Percentiles rank a stretch among this genome's conserved stretches.
phyloP scores from a whole-genome alignment of 1,140 invertebrate species.

The Zaprionus nigranus region DNA sequence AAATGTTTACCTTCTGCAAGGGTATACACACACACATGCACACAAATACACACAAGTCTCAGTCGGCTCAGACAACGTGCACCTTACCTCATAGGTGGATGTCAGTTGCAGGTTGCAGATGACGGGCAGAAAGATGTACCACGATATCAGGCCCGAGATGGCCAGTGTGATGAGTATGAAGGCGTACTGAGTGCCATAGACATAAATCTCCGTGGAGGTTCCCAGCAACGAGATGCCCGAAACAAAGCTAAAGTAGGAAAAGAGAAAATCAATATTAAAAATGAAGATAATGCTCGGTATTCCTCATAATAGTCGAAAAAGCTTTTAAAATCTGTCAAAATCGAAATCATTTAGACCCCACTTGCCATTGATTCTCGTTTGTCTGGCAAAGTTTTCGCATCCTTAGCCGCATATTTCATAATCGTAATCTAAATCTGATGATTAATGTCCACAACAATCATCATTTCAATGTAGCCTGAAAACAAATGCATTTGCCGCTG shows the following conservation, averaged over 20 bases:
- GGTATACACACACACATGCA: conserved; percentile 31
- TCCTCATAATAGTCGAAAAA: not conserved
- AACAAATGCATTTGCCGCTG: conserved; percentile 46
- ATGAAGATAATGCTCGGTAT: conserved; percentile 16
- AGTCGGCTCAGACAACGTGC: conserved; percentile 41
- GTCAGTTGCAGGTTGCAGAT: conserved; percentile 93
- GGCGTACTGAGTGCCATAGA: conserved; percentile 91
- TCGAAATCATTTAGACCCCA: conserved; percentile 1
- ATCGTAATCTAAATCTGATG: conserved; percentile 53
- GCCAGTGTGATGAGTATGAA: conserved; percentile 88
- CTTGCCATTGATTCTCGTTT: not conserved
- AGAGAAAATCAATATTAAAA: conserved; percentile 27
- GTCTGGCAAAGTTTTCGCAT: not conserved
- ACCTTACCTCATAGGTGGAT: conserved; percentile 92
- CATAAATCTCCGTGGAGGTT: conserved; percentile 93
- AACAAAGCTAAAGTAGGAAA: conserved; percentile 88
- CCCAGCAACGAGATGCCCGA: conserved; percentile 93
- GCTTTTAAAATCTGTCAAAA: conserved; percentile 3
- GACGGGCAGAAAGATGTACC: conserved; percentile 91
- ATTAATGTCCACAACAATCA: conserved; percentile 69
- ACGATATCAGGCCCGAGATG: conserved; percentile 88
- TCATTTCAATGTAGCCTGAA: conserved; percentile 55
- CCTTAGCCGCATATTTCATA: conserved; percentile 13
- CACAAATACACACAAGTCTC: no score
- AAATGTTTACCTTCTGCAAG: not conserved